phyloP scores from a whole-genome alignment of 1,140 invertebrate genomes.

The Cryptotermes secundus region DNA sequence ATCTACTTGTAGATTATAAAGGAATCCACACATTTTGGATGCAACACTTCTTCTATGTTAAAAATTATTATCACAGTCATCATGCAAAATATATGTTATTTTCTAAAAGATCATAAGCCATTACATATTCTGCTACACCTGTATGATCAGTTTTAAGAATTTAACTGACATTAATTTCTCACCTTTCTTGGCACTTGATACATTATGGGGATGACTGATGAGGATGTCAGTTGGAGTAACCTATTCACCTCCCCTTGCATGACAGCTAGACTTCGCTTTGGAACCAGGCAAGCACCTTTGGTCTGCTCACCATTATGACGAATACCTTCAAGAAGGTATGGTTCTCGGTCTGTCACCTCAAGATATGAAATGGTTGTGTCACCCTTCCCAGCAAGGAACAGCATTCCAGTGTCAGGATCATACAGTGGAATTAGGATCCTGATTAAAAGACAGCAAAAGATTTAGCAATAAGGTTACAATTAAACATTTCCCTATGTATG shows the following conservation, averaged over 20 bases:
- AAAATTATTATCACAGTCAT: too few species aligned
- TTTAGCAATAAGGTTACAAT: not conserved
- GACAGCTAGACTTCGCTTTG: conserved; percentile 87
- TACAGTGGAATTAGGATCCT: conserved; percentile 84
- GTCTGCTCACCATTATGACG: conserved; percentile 83
- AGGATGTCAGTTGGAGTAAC: conserved; percentile 79
- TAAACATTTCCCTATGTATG: too few species aligned
- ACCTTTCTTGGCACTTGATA: conserved; percentile 93
- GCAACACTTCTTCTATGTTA: too few species aligned
- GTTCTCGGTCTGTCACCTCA: conserved; percentile 81
- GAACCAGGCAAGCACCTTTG: conserved; percentile 87
- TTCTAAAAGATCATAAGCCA: not conserved
- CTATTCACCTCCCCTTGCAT: conserved; percentile 95
- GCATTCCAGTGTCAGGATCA: conserved; percentile 90
- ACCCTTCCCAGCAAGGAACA: conserved; percentile 91
- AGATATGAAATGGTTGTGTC: conserved; percentile 85
- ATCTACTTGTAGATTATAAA: too few species aligned
- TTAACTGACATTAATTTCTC: conserved; percentile 35
- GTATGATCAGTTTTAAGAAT: conserved; percentile 18
- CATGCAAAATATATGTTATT: too few species aligned
- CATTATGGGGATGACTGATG: conserved; percentile 85
- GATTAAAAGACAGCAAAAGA: not conserved
- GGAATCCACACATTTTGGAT: too few species aligned
- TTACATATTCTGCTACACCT: conserved; percentile 23
- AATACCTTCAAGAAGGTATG: conserved; percentile 79